A percentile compares a stretch with the other conserved stretches of the same genome.
phyloP scores from a whole-genome alignment of 2,888 invertebrate species.

The Ichneumoninae sp. region DNA sequence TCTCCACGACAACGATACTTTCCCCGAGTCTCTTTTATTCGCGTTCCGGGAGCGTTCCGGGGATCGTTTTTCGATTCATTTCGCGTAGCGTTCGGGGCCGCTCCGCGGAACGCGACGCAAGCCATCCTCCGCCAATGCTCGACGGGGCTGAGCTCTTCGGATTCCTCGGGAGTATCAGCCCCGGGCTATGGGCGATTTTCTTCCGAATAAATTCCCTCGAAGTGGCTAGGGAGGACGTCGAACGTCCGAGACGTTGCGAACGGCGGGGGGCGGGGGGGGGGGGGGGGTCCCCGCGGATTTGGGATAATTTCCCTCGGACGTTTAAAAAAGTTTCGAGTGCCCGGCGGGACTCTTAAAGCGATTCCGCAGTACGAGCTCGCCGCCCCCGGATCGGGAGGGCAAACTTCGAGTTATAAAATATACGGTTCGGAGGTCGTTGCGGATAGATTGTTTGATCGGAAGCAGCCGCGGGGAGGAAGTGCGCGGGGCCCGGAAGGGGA shows the following conservation, averaged over 20 bases:
- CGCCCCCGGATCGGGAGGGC: slow-evolving; percentile 18
- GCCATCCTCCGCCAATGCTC: slow-evolving; percentile 9
- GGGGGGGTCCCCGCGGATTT: slow-evolving; percentile 6
- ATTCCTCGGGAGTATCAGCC: slow-evolving; percentile 16
- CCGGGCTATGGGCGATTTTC: slow-evolving; percentile 69
- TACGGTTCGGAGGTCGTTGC: slow-evolving; percentile 61
- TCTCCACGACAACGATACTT: neutral
- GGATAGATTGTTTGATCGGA: slow-evolving; percentile 67
- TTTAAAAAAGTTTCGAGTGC: slow-evolving; percentile 70
- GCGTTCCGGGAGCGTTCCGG: neutral
- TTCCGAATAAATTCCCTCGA: slow-evolving; percentile 68
- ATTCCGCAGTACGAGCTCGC: slow-evolving; percentile 19
- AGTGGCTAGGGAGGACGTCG: slow-evolving; percentile 38
- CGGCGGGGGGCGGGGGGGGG: slow-evolving; percentile 24
- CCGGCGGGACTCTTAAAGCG: slow-evolving; percentile 64
- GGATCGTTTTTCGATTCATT: slow-evolving; percentile 39
- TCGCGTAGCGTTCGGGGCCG: slow-evolving; percentile 8
- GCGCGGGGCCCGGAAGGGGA: slow-evolving; percentile 17
- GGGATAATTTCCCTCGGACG: slow-evolving; percentile 69
- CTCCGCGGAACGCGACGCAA: slow-evolving; percentile 5
- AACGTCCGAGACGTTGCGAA: slow-evolving; percentile 17
- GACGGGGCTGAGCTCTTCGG: slow-evolving; percentile 25
- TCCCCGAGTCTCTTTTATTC: too few species aligned
- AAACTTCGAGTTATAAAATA: slow-evolving; percentile 63
- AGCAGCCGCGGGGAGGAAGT: slow-evolving; percentile 30